Evolutionary conservation across 1,140 invertebrate species (phyloP).

Genomic region (Odontomachus brunneus): DNA sequence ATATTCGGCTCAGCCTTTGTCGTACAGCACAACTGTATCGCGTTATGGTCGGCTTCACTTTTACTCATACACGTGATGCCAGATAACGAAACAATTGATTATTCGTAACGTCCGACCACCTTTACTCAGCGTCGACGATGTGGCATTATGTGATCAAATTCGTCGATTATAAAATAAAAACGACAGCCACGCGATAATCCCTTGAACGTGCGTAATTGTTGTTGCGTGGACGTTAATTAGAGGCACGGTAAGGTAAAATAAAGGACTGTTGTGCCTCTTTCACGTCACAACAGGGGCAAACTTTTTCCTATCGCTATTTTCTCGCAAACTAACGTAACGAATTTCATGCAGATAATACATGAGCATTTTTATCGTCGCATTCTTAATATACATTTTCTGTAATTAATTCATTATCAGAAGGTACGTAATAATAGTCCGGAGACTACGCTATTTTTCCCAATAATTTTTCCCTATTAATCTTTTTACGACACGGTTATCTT

Average conservation of each 20-base stretch:
- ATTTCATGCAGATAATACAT: background rate
- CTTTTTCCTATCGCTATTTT: background rate
- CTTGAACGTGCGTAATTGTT: background rate
- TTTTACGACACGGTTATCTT: background rate
- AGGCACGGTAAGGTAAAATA: background rate
- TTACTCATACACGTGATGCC: background rate
- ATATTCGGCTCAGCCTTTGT: background rate
- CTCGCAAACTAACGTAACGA: background rate
- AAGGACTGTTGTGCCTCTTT: no score
- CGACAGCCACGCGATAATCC: background rate
- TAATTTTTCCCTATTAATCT: background rate
- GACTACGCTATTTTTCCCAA: no score
- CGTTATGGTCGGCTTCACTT: background rate
- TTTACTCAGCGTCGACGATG: background rate
- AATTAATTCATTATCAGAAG: background rate
- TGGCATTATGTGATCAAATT: background rate
- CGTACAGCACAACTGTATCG: background rate
- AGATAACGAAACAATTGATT: slow-evolving; percentile 2
- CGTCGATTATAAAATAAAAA: slow-evolving; percentile 9
- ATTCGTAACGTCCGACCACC: background rate
- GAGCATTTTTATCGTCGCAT: background rate
- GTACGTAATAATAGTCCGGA: no score
- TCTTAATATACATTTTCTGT: background rate
- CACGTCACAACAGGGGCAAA: background rate
- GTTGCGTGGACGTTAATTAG: slow-evolving; percentile 13